Evolutionary conservation across 2,797 vertebrate genomes (phyloP), one percentile per base, ranked within the genome.

Genomic region (Denticeps clupeoides): DNA sequence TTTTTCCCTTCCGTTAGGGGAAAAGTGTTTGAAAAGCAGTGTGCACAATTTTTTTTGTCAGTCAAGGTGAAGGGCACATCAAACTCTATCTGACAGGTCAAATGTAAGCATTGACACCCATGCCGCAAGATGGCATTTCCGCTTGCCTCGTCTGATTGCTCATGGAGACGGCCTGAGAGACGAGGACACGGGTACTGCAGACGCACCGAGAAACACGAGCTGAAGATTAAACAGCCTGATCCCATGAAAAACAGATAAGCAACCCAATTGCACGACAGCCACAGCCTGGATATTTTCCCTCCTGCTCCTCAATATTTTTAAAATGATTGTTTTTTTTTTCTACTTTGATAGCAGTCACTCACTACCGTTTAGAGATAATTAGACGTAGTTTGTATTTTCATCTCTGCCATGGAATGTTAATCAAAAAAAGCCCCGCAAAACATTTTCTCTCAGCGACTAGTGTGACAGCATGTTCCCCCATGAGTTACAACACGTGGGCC

Each of bases 361-460:
- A 46, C 35, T 41, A 21, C 53, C 24, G 51, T 51, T 56, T 51
- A 29, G 24, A 56, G 33, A 60, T 41, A 49, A 44, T 51, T 29
- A 24, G 13, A 80, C 76, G 72, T 80, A 79, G 80, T 80, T 82
- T 83, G 78, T 82, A 82, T 86, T 85, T 85, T 85, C 82, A 82
- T 78, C 73, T 75, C 77, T 82, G 67, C 77, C 74, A 74, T 82
- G 71, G 78, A 84, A 77, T 84, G 79, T 84, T 82, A 86, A 84
- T 83, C 64, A 74, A 78, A 49, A 82, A 81, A 73, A 27, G 72
- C 79, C 83, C 53, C 56, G 55, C 45, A 56, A 59, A 58, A 51
- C 45, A 21, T 62, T 56, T 35, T 35, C 10, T 37, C 7, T 4
- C 19, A 15, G 3, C 15, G 16, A 33, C 16, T 19, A 19, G 15